A percentile compares a stretch with the other conserved stretches of the same genome.
Evolutionary conservation across 2,888 invertebrate genomes (phyloP).

Genomic region (Brenthis daphne): DNA sequence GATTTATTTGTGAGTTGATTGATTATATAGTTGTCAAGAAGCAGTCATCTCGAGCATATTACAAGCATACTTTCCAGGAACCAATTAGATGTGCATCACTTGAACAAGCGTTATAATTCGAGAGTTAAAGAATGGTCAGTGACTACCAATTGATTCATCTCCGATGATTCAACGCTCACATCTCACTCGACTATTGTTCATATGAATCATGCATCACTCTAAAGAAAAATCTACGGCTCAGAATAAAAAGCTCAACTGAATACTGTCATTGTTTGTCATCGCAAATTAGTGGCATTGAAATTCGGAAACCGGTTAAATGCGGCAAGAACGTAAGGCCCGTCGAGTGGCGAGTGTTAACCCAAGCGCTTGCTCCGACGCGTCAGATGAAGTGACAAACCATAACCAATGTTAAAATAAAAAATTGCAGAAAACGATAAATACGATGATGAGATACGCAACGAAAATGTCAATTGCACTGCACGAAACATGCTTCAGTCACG

Average conservation of each 20-base stretch:
- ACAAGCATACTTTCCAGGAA: slow-evolving; percentile 10
- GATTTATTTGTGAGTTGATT: too few species aligned
- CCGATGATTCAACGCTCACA: slow-evolving; percentile 11
- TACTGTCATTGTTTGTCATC: slow-evolving; percentile 27
- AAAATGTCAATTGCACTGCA: slow-evolving; percentile 54
- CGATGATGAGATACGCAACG: slow-evolving; percentile 44
- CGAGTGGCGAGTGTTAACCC: slow-evolving; percentile 16
- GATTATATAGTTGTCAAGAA: background rate
- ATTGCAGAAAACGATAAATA: slow-evolving; percentile 26
- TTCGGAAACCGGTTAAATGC: slow-evolving; percentile 2
- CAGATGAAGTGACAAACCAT: slow-evolving; percentile 31
- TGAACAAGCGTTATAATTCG: slow-evolving; percentile 14
- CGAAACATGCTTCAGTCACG: slow-evolving; percentile 63
- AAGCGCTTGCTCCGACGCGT: slow-evolving; percentile 27
- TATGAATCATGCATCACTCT: slow-evolving; percentile 46
- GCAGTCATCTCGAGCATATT: background rate
- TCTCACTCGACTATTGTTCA: slow-evolving; percentile 24
- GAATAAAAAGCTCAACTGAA: slow-evolving; percentile 40
- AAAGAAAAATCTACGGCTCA: slow-evolving; percentile 42
- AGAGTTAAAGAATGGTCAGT: slow-evolving; percentile 13
- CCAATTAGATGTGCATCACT: slow-evolving; percentile 22
- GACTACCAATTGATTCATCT: slow-evolving; percentile 7
- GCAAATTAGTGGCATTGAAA: slow-evolving; percentile 29
- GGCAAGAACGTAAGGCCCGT: slow-evolving; percentile 15
- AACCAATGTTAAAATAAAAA: slow-evolving; percentile 34